Conservation (phyloP, 2,113 vertebrate genomes). For the Beaufortia kweichowensis region DNA sequence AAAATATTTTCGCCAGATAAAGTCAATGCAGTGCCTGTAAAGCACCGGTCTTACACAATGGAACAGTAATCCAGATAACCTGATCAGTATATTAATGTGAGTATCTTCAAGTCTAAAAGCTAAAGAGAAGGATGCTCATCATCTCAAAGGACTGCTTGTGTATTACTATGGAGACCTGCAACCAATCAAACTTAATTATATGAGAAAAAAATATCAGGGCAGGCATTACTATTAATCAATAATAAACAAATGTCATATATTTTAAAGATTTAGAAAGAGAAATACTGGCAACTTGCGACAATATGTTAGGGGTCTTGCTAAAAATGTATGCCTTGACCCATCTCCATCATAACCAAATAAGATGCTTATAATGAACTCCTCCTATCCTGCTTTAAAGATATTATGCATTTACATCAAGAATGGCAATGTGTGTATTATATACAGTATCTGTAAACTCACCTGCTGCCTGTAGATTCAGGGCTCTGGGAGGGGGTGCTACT, state of each 20-base stretch:
- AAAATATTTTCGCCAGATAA: neutral
- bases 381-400: neutral
- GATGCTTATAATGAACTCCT: too few relatives aligned
- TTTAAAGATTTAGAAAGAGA: too few relatives aligned
- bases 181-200: neutral
- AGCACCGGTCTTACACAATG: too few relatives aligned
- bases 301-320: neutral
- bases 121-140: neutral
- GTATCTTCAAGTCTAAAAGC: conserved; percentile 3
- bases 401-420: neutral
- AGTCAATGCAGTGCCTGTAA: neutral
- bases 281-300: too few relatives aligned
- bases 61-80: conserved; percentile 8
- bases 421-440: conserved; percentile 5
- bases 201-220: too few relatives aligned
- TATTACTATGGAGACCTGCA: neutral
- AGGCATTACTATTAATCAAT: too few relatives aligned
- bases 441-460: conserved; percentile 56
- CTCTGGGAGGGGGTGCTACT: conserved; percentile 49
- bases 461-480: conserved; percentile 57
- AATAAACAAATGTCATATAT: too few relatives aligned
- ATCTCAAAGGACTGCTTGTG: too few relatives aligned
- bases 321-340: too few relatives aligned
- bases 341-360: neutral
- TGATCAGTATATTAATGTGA: neutral